Evolutionary conservation across 2,113 vertebrate species (phyloP).

Genomic region (Spilogale gracilis): DNA sequence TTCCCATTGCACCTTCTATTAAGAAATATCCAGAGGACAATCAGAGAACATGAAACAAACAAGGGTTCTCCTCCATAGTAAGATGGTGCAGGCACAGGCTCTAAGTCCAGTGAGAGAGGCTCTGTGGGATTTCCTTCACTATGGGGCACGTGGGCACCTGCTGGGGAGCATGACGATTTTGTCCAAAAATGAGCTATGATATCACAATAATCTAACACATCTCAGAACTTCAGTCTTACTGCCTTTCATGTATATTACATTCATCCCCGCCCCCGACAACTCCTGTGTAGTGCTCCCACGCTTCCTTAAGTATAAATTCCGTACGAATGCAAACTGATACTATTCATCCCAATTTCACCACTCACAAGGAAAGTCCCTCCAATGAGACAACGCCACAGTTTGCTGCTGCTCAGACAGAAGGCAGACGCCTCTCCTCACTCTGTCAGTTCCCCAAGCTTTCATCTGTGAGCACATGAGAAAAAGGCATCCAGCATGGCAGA

Average conservation of each 20-base stretch:
- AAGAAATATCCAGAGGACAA: background rate
- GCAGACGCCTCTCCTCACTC: background rate
- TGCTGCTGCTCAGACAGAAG: background rate
- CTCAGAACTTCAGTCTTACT: background rate
- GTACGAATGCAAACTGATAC: background rate
- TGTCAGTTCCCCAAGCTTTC: background rate
- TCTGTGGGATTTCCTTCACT: background rate
- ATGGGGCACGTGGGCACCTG: background rate
- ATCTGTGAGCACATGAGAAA: background rate
- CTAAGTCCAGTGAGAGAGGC: background rate
- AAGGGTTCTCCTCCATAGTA: background rate
- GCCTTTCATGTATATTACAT: background rate
- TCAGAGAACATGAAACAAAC: background rate
- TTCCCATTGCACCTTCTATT: background rate
- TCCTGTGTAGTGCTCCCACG: background rate
- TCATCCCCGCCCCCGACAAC: background rate
- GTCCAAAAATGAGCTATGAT: background rate
- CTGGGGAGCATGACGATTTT: background rate
- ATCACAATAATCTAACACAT: background rate
- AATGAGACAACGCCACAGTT: background rate
- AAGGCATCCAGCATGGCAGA: background rate
- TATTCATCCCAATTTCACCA: slow-evolving; percentile 33
- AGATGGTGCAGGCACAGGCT: accelerated
- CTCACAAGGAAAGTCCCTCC: background rate
- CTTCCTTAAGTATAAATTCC: slow-evolving; percentile 17